Base-by-base conservation (phyloP, 2,113 vertebrate genomes). In the Vidua chalybeata region DNA sequence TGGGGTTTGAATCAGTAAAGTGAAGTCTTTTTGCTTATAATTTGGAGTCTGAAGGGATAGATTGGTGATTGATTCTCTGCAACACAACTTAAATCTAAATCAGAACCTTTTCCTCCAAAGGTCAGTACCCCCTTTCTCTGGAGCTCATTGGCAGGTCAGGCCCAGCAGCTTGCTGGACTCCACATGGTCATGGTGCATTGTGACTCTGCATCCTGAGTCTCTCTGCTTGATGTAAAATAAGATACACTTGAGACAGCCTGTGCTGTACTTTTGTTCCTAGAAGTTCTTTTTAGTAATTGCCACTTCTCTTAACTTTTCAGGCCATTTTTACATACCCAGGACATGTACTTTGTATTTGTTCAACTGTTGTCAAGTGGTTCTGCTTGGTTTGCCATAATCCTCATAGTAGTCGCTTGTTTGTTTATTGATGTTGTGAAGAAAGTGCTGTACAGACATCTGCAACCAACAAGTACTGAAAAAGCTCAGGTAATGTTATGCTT, bases 291-390 rank as follows among this genome's bases (percentile, higher is more conserved):
- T 35, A 76, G 31, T 97, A 93, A 97, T 46, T 71, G 33, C 59
- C 51, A 35, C 39, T 84, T 87, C 80, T 93, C 95, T 87, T 85
- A 58, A 93, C 77, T 96, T 95, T 90, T 15, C 97, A 99, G 99
- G 99, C 99, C 99, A 6, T 99, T 99, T 98, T 98, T 99, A 93
- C 98, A 99, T 95, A 99, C 99, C 75, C 99, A 99, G 98, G 99
- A 99, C 97, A 99, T 99, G 99, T 99, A 99, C 97, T 99, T 99
- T 84, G 99, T 99, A 87, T 99, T 99, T 95, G 98, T 99, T 95
- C 99, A 99, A 37, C 98, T 99, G 90, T 97, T 99, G 39, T 99
- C 99, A 97, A 99, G 99, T 95, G 99, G 99, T 87, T 99, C 99
- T 11, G 99, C 98, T 96, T 99, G 99, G 99, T 99, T 99, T 92